Evolutionary conservation across 2,888 invertebrate species (phyloP).

Genomic region (Pilophorus perplexus): DNA sequence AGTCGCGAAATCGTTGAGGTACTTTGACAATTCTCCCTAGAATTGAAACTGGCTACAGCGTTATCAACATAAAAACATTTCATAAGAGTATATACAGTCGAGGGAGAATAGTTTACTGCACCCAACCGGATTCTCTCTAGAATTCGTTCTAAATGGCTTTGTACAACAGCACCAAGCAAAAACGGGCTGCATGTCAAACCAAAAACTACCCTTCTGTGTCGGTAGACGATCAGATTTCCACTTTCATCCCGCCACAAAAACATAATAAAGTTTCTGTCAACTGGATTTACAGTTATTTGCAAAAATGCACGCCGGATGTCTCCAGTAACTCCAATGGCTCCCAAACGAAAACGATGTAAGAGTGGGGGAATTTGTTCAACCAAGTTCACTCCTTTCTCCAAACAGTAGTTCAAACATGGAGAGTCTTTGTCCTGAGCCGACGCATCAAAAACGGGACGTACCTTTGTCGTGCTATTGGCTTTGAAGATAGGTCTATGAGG

Average conservation of each 20-base stretch:
- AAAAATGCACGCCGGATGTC: constrained; percentile 50
- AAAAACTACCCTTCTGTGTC: constrained; percentile 41
- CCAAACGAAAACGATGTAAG: constrained; percentile 41
- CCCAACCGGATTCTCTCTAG: background rate
- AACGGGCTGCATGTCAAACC: constrained; percentile 40
- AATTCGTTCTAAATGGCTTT: constrained; percentile 16
- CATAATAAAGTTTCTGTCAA: constrained; percentile 49
- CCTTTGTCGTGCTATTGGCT: constrained; percentile 39
- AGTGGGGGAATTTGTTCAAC: constrained; percentile 46
- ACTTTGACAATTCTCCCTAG: too few relatives aligned
- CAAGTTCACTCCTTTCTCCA: constrained; percentile 47
- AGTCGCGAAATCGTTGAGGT: too few relatives aligned
- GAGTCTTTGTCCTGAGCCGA: constrained; percentile 35
- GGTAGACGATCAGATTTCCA: constrained; percentile 10
- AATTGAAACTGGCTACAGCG: constrained; percentile 10
- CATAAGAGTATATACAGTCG: background rate
- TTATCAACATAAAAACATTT: constrained; percentile 32
- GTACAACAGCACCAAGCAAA: constrained; percentile 34
- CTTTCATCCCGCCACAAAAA: constrained; percentile 47
- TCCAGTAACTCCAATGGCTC: constrained; percentile 39
- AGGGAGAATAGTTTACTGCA: background rate
- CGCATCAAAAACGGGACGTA: constrained; percentile 48
- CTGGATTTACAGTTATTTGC: constrained; percentile 48
- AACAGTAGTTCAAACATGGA: constrained; percentile 47
- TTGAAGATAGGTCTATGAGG: constrained; percentile 46